Conservation (phyloP, 1,140 invertebrate species). For the Drosophila funebris region DNA sequence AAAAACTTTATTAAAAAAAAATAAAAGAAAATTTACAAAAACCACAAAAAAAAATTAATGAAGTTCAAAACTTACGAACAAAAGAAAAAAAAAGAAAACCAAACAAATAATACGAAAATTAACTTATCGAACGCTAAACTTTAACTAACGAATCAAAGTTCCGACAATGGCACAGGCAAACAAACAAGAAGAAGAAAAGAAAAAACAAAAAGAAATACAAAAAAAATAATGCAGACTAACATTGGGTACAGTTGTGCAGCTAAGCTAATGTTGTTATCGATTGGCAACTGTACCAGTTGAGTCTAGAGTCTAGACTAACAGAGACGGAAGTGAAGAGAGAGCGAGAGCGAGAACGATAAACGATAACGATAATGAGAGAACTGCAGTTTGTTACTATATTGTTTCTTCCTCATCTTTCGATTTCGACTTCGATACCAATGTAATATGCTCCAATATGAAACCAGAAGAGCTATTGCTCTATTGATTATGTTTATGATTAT, state of each 20-base stretch:
- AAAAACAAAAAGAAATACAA: neutral
- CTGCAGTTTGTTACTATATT: conserved; percentile 27
- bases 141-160: conserved; percentile 41
- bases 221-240: conserved; percentile 15
- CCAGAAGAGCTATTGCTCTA: conserved; percentile 39
- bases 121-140: conserved; percentile 40
- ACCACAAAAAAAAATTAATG: conserved; percentile 48
- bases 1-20: conserved; percentile 28
- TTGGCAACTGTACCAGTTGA: conserved; percentile 22
- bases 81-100: conserved; percentile 17
- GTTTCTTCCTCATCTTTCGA: conserved; percentile 2
- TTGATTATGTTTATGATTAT: conserved; percentile 30
- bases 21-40: conserved; percentile 48
- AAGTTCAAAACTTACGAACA: conserved; percentile 63
- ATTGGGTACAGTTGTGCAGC: conserved; percentile 20
- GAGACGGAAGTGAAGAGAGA: conserved; percentile 16
- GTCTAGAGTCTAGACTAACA: too few relatives aligned
- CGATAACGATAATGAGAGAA: too few relatives aligned
- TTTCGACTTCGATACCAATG: conserved; percentile 20
- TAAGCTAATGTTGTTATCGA: conserved; percentile 3
- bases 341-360: conserved; percentile 8
- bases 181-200: neutral
- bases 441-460: conserved; percentile 51
- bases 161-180: conserved; percentile 37
- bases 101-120: conserved; percentile 37